phyloP scores from a whole-genome alignment of 2,888 invertebrate species.

The Chloromyia formosa region DNA sequence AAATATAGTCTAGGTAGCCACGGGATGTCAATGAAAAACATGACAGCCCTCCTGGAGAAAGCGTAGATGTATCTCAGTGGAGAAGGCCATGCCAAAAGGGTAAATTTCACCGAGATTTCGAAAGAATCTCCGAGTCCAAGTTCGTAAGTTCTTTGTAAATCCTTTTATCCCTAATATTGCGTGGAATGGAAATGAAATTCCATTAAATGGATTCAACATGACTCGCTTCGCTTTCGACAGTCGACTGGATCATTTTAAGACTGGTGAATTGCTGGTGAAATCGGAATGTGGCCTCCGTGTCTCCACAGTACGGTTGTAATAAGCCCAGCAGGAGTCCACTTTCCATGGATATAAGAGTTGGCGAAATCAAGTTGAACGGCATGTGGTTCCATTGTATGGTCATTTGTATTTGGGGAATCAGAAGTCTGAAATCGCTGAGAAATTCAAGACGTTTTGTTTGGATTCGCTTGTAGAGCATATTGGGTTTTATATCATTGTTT shows the following conservation, averaged over 20 bases:
- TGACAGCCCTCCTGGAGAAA: neutral
- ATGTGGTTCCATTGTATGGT: conserved; percentile 31
- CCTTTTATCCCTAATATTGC: conserved; percentile 45
- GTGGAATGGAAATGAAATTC: conserved; percentile 44
- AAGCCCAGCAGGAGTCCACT: conserved; percentile 35
- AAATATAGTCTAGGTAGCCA: conserved; percentile 29
- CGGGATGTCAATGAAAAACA: conserved; percentile 36
- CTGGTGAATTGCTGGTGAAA: neutral
- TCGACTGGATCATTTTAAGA: neutral
- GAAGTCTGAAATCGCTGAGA: neutral
- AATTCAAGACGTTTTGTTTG: neutral
- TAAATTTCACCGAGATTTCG: conserved; percentile 6
- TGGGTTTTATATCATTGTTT: neutral
- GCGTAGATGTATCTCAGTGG: neutral
- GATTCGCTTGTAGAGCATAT: neutral
- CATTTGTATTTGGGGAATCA: conserved; percentile 28
- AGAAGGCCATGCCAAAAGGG: conserved; percentile 2
- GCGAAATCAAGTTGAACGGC: conserved; percentile 11
- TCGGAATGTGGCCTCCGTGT: conserved; percentile 14
- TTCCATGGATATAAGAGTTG: conserved; percentile 11
- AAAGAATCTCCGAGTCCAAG: neutral
- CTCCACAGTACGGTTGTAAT: conserved; percentile 1
- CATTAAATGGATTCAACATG: conserved; percentile 41
- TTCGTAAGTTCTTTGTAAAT: conserved; percentile 30
- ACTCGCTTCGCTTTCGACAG: conserved; percentile 8